A percentile compares a stretch with the other conserved stretches of the same genome.
Evolutionary conservation across 2,888 invertebrate species (phyloP).

Genomic region (Eristalis pertinax): DNA sequence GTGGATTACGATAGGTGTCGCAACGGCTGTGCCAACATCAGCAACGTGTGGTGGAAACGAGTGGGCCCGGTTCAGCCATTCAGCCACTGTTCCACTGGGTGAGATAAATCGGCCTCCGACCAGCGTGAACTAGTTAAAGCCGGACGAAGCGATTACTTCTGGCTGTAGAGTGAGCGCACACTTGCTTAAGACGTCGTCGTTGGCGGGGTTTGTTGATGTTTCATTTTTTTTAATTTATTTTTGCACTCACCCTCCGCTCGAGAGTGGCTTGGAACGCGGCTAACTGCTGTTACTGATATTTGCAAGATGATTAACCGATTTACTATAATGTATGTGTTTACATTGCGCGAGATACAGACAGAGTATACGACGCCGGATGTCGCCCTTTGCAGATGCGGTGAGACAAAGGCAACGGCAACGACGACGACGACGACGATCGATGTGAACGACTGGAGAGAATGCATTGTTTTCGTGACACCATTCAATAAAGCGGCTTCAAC

Average conservation of each 20-base stretch:
- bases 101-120: constrained; percentile 47
- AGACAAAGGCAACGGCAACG: neutral
- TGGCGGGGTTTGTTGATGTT: neutral
- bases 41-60: constrained; percentile 13
- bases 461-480: constrained; percentile 9
- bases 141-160: constrained; percentile 14
- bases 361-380: neutral
- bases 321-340: constrained; percentile 26
- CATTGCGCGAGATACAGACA: constrained; percentile 3
- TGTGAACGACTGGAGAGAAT: neutral
- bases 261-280: neutral
- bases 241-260: neutral
- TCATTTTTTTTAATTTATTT: neutral
- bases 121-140: constrained; percentile 55
- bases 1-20: constrained; percentile 1
- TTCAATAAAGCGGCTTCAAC: constrained; percentile 10
- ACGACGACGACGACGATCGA: neutral
- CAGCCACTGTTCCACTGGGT: neutral
- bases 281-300: constrained; percentile 6
- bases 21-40: constrained; percentile 2
- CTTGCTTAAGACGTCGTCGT: neutral
- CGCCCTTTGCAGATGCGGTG: neutral
- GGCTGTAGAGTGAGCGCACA: neutral
- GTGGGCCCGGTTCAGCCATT: neutral
- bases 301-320: constrained; percentile 15